Evolutionary conservation across 2,888 invertebrate genomes (phyloP).

Genomic region (Pyrrhia umbra): DNA sequence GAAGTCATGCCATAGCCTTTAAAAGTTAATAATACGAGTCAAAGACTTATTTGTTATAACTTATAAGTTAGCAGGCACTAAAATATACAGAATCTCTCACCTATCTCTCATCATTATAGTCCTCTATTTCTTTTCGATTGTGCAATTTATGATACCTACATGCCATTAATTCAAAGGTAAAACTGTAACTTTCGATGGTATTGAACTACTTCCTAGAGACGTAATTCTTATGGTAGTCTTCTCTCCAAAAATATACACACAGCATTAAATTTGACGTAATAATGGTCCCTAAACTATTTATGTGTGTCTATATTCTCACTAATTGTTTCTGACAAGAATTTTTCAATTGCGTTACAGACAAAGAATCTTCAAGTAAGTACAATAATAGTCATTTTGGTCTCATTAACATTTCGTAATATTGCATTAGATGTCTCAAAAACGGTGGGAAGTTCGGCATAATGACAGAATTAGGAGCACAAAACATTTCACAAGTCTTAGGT

Average conservation of each 20-base stretch:
- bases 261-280: not conserved
- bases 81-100: no score
- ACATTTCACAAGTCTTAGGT: conserved; percentile 40
- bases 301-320: not conserved
- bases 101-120: no score
- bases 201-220: not conserved
- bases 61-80: no score
- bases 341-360: conserved; percentile 1
- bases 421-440: conserved; percentile 28
- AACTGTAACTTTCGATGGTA: no score
- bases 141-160: no score
- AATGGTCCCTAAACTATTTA: not conserved
- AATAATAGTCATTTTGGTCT: conserved; percentile 2
- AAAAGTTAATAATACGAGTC: no score
- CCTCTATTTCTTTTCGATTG: no score
- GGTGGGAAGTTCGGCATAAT: conserved; percentile 47
- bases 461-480: conserved; percentile 47
- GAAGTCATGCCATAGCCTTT: no score
- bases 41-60: no score
- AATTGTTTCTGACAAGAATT: not conserved
- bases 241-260: not conserved
- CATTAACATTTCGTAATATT: conserved; percentile 20
- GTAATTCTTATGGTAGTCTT: not conserved
- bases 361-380: conserved; percentile 14
- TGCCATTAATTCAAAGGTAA: no score